Conservation (phyloP, 2,888 invertebrate genomes). For the Petrolisthes manimaculis region DNA sequence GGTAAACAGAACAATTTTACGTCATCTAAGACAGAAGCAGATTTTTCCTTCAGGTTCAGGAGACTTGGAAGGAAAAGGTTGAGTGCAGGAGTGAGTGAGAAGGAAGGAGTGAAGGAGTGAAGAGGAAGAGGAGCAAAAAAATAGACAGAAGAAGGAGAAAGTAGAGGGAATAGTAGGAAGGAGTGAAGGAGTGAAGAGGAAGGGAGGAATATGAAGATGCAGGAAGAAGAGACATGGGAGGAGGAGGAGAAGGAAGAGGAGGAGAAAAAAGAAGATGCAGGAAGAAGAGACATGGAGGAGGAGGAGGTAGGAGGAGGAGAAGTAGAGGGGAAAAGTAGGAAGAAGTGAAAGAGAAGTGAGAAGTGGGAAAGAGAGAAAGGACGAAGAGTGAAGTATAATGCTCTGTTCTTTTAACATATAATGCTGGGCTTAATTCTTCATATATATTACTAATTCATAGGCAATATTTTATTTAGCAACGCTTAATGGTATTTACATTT, state of each 20-base stretch:
- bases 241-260: not conserved
- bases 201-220: not conserved
- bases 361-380: no score
- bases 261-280: not conserved
- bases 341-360: no score
- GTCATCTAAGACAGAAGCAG: constrained; percentile 10
- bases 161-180: not conserved
- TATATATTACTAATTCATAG: no score
- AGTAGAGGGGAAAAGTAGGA: not conserved
- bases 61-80: not conserved
- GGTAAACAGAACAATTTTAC: constrained; percentile 9
- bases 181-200: not conserved
- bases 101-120: not conserved
- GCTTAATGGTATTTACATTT: no score
- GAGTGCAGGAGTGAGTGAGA: not conserved
- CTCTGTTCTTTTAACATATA: no score
- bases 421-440: no score
- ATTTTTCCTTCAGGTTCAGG: not conserved
- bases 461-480: no score
- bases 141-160: not conserved
- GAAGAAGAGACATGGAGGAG: not conserved
- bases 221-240: not conserved
- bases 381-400: no score
- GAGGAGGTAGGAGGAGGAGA: not conserved
- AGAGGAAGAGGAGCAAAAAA: not conserved